Evolutionary conservation across 2,888 invertebrate species (phyloP).

Genomic region (Stenchaetothrips biformis): DNA sequence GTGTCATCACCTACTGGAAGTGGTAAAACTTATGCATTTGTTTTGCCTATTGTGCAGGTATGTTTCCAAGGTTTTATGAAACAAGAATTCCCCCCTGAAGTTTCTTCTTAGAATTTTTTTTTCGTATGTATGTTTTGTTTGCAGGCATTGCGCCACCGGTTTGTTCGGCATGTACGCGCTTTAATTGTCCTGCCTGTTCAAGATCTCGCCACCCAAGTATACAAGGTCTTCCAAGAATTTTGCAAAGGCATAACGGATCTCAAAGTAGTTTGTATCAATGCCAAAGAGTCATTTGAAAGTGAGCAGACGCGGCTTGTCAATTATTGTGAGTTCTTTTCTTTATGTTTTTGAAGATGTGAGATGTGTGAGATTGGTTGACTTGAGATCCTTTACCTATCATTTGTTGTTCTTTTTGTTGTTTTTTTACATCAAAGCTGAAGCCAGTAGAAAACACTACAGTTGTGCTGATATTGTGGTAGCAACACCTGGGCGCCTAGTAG

Average conservation of each 20-base stretch:
- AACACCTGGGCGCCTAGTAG: conserved; percentile 88
- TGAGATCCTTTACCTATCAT: not conserved
- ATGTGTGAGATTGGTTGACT: not conserved
- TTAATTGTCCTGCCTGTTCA: conserved; percentile 89
- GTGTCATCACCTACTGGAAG: conserved; percentile 97
- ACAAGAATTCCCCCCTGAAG: not conserved
- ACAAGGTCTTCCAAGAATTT: conserved; percentile 71
- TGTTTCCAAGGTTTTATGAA: conserved; percentile 25
- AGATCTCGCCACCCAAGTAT: conserved; percentile 86
- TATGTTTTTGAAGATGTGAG: conserved; percentile 35
- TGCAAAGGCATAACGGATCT: conserved; percentile 58
- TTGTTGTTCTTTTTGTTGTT: conserved; percentile 9
- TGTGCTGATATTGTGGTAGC: conserved; percentile 81
- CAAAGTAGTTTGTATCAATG: conserved; percentile 53
- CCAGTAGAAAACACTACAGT: conserved; percentile 56
- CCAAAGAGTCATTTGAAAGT: conserved; percentile 43
- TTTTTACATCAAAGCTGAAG: conserved; percentile 43
- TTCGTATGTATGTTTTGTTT: conserved; percentile 33
- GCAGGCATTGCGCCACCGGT: conserved; percentile 56
- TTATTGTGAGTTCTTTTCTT: conserved; percentile 46
- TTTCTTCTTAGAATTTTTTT: conserved; percentile 30
- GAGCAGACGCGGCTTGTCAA: conserved; percentile 51
- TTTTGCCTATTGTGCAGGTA: conserved; percentile 82
- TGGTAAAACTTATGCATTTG: conserved; percentile 94
- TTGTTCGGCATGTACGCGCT: conserved; percentile 68